Evolutionary conservation across 2,888 invertebrate genomes (phyloP).

Genomic region (Orgyia antiqua): DNA sequence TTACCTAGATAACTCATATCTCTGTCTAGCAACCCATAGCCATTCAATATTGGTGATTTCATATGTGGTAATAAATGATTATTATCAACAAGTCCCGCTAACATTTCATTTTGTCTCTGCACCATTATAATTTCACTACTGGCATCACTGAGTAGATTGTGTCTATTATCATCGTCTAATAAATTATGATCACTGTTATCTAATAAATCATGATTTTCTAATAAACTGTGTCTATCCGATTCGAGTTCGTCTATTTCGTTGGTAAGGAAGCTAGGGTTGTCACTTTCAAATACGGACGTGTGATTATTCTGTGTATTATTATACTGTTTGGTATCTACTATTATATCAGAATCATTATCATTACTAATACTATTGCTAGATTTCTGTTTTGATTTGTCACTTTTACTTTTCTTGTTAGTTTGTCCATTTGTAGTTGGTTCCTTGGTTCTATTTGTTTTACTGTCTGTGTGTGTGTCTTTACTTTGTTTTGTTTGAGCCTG

Average conservation of each 20-base stretch:
- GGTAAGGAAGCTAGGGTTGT: constrained; percentile 52
- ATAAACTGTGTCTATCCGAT: constrained; percentile 69
- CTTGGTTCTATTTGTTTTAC: constrained; percentile 60
- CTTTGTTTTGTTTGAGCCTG: constrained; percentile 69
- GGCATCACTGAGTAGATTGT: constrained; percentile 56
- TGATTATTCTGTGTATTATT: constrained; percentile 26
- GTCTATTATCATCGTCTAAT: constrained; percentile 61
- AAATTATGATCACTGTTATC: constrained; percentile 68
- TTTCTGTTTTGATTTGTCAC: constrained; percentile 72
- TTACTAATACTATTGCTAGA: constrained; percentile 66
- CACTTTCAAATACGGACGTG: constrained; percentile 59
- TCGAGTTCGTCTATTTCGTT: constrained; percentile 67
- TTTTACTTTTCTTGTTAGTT: constrained; percentile 58
- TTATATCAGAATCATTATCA: constrained; percentile 47
- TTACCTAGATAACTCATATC: constrained; percentile 58
- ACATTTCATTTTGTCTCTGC: constrained; percentile 64
- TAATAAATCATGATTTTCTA: constrained; percentile 67
- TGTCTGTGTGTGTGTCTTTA: constrained; percentile 64
- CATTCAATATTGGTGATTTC: constrained; percentile 55
- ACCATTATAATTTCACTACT: constrained; percentile 58
- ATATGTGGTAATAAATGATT: constrained; percentile 54
- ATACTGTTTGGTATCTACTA: constrained; percentile 24
- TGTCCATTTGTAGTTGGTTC: constrained; percentile 69
- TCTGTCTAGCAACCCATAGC: constrained; percentile 61
- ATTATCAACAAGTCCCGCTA: constrained; percentile 58